phyloP scores from a whole-genome alignment of 2,888 invertebrate genomes.

The Elmis aenea region DNA sequence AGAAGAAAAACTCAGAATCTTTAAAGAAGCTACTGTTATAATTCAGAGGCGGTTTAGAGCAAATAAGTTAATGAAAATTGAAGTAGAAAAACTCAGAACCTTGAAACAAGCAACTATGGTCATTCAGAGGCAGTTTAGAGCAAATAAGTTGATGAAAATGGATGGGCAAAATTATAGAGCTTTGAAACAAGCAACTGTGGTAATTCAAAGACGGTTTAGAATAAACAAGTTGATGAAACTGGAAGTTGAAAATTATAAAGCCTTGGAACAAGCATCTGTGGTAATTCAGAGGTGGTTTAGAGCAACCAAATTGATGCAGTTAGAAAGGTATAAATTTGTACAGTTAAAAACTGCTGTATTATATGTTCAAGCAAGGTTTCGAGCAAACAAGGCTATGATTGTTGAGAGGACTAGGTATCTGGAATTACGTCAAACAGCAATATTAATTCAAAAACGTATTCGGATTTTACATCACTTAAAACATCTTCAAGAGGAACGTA shows the following conservation, averaged over 20 bases:
- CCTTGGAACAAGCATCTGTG: constrained; percentile 22
- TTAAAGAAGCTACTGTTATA: constrained; percentile 39
- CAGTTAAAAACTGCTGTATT: constrained; percentile 31
- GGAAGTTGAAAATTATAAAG: not conserved
- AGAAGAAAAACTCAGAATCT: constrained; percentile 34
- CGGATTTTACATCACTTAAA: too few species aligned
- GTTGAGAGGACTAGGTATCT: constrained; percentile 27
- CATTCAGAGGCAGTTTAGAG: constrained; percentile 8
- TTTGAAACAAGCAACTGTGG: constrained; percentile 3
- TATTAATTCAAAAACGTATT: constrained; percentile 32
- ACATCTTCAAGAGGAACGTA: too few species aligned
- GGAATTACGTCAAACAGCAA: constrained; percentile 28
- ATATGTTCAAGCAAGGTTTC: constrained; percentile 35
- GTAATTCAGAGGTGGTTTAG: constrained; percentile 39
- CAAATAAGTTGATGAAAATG: constrained; percentile 4
- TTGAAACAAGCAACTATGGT: constrained; percentile 6
- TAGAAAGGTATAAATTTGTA: constrained; percentile 7
- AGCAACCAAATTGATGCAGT: constrained; percentile 18
- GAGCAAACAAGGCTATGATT: constrained; percentile 32
- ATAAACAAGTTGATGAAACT: not conserved
- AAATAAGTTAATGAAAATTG: constrained; percentile 17
- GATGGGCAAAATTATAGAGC: not conserved
- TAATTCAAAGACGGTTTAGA: constrained; percentile 7
- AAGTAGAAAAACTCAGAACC: constrained; percentile 10
- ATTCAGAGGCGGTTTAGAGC: constrained; percentile 47